phyloP scores from a whole-genome alignment of 2,797 vertebrate species.

The Macropus fuliginosus region DNA sequence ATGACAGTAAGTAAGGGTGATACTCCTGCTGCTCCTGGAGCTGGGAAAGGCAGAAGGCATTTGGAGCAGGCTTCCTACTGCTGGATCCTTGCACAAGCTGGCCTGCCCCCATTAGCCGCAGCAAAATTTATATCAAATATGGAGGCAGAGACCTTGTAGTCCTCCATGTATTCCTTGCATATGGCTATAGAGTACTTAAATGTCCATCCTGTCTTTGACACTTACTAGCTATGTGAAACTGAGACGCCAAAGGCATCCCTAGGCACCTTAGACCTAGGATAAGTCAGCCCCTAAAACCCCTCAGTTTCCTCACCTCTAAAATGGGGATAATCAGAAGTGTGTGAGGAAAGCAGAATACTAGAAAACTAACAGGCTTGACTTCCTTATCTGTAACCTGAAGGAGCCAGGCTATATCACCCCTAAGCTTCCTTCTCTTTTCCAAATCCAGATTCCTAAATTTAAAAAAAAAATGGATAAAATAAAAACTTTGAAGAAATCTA shows the following conservation, averaged over 20 bases:
- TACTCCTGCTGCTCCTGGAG: not conserved
- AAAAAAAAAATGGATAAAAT: not conserved
- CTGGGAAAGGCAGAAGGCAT: not conserved
- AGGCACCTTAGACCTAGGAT: not conserved
- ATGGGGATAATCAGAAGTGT: not conserved
- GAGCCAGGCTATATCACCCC: not conserved
- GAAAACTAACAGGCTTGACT: not conserved
- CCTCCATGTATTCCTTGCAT: not conserved
- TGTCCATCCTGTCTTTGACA: not conserved
- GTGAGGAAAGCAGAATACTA: not conserved
- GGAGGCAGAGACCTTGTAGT: not conserved
- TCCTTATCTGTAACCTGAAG: not conserved
- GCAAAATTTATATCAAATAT: not conserved
- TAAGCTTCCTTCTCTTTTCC: not conserved
- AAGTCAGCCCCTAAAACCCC: not conserved
- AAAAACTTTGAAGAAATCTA: not conserved
- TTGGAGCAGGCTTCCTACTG: not conserved
- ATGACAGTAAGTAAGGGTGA: not conserved
- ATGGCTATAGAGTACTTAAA: not conserved
- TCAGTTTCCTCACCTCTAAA: not conserved
- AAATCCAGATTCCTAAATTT: not conserved
- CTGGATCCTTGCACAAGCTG: not conserved
- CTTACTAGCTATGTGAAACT: not conserved
- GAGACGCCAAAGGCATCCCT: not conserved
- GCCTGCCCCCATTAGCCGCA: not conserved